Evolutionary conservation across 2,888 invertebrate species (phyloP).

Genomic region (Macroteleia sp.): DNA sequence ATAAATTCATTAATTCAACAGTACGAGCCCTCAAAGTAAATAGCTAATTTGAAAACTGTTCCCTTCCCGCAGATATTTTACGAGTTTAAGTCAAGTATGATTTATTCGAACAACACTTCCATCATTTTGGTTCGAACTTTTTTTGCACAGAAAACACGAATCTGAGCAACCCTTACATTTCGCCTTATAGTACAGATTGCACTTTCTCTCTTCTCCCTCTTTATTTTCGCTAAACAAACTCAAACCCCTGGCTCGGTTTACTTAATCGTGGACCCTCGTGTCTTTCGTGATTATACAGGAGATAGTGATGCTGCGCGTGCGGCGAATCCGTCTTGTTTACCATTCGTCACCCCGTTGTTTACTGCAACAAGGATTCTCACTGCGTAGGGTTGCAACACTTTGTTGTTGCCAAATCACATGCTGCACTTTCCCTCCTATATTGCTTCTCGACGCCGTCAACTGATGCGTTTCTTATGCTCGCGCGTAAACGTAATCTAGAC

Average conservation of each 20-base stretch:
- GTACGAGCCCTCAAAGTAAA: slow-evolving; percentile 30
- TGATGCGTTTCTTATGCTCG: slow-evolving; percentile 33
- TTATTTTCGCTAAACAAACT: slow-evolving; percentile 54
- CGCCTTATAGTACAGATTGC: slow-evolving; percentile 44
- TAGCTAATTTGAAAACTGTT: slow-evolving; percentile 19
- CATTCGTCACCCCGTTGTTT: slow-evolving; percentile 63
- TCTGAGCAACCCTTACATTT: slow-evolving; percentile 33
- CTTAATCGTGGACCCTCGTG: slow-evolving; percentile 61
- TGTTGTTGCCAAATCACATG: slow-evolving; percentile 55
- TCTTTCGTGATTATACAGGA: slow-evolving; percentile 56
- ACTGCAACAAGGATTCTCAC: slow-evolving; percentile 57
- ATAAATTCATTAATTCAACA: slow-evolving; percentile 19
- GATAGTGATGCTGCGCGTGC: slow-evolving; percentile 58
- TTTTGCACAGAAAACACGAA: slow-evolving; percentile 8
- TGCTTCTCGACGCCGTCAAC: slow-evolving; percentile 20
- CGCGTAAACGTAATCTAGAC: slow-evolving; percentile 22
- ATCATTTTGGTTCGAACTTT: slow-evolving; percentile 9
- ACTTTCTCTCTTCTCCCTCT: slow-evolving; percentile 25
- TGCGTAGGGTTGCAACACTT: slow-evolving; percentile 56
- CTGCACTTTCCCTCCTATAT: slow-evolving; percentile 49
- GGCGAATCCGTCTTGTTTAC: slow-evolving; percentile 59
- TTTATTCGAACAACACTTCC: slow-evolving; percentile 38
- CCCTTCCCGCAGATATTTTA: slow-evolving; percentile 11
- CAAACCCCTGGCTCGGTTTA: slow-evolving; percentile 43
- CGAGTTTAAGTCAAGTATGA: slow-evolving; percentile 47